A percentile compares a stretch with the other conserved stretches of the same genome.
Conservation (phyloP, 2,797 vertebrate species). For the Microctenopoma stevenorrisi region DNA sequence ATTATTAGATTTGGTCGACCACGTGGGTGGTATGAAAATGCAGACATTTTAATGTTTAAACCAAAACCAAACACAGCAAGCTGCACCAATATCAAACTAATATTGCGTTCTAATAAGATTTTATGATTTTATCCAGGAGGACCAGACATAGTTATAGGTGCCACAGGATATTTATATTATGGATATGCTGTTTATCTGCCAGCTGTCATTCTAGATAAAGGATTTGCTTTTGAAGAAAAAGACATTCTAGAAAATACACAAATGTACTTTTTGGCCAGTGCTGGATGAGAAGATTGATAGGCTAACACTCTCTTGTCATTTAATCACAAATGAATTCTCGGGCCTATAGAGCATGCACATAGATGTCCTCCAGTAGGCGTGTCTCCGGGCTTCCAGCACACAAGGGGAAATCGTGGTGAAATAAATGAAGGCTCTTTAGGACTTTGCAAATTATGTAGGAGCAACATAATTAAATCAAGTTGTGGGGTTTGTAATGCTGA, state of each 20-base stretch:
- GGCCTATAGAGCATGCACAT: no score
- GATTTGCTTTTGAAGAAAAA: neutral
- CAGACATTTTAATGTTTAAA: slow-evolving; percentile 38
- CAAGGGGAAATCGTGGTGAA: no score
- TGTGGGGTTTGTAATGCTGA: no score
- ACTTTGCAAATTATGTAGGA: no score
- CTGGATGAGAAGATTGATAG: neutral
- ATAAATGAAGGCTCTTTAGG: no score
- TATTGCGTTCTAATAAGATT: slow-evolving; percentile 33
- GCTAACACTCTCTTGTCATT: neutral
- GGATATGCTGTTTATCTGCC: slow-evolving; percentile 4
- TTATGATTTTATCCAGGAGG: slow-evolving; percentile 30
- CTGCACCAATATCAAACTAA: slow-evolving; percentile 41
- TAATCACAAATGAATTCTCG: no score
- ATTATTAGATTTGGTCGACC: slow-evolving; percentile 43
- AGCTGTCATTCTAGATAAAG: slow-evolving; percentile 4
- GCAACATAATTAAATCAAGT: no score
- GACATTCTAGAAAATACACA: neutral
- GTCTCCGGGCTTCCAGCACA: no score
- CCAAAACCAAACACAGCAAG: slow-evolving; percentile 26
- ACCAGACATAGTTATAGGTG: slow-evolving; percentile 18
- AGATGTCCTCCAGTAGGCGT: no score
- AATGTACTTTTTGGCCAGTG: neutral
- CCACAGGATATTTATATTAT: slow-evolving; percentile 7
- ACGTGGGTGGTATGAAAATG: slow-evolving; percentile 33